Base-by-base conservation (phyloP, 1,140 invertebrate species). In the Drosophila repletoides region DNA sequence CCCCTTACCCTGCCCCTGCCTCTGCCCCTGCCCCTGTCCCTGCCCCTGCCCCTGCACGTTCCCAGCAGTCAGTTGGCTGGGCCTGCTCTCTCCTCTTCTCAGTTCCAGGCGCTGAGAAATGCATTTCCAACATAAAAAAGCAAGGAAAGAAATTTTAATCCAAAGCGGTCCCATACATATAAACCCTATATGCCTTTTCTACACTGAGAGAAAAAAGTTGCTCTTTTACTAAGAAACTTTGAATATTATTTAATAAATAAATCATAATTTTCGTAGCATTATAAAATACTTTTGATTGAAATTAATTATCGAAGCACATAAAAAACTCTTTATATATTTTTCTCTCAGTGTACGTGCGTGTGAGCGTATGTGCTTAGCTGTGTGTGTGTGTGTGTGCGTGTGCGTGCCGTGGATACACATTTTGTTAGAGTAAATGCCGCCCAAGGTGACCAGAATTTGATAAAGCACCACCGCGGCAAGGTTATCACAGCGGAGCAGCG, bases 401-500 rank as follows among this genome's bases (percentile, higher is more conserved):
- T 76, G 72, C 33, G 69, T 66, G 68, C 24, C 41, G 60, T 72
- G 73, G 79, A 83, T 83, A 83, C 73, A 84, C 74, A 83, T 84
- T 81, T 76, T 72, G 48, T n/a, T n/a, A n/a, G n/a, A n/a, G n/a
- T 77, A 64, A 84, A 84, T 83, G 77, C 77, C 65, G 73, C 70
- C 79, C 73, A 83, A 83, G 77, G 77, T 83, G 77, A 84, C 79
- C 77, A 83, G 72, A 56, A 43, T 83, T 67, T 76, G 74, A 83
- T 73, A 77, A 84, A 76, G 72, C 72, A 69, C 61, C 68, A 77
- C 58, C 77, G 71, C 74, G 61, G 41, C 73, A 72, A 52, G 55
- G 63, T 43, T 56, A 67, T 60, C 48, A 67, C 64, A 59, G 36
- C 59, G 19, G 17, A 61, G 68, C 34, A 19, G 45, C 45, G 29